A percentile compares a stretch with the other conserved stretches of the same genome.
phyloP scores from a whole-genome alignment of 2,888 invertebrate species.

The Ellobium chinense region DNA sequence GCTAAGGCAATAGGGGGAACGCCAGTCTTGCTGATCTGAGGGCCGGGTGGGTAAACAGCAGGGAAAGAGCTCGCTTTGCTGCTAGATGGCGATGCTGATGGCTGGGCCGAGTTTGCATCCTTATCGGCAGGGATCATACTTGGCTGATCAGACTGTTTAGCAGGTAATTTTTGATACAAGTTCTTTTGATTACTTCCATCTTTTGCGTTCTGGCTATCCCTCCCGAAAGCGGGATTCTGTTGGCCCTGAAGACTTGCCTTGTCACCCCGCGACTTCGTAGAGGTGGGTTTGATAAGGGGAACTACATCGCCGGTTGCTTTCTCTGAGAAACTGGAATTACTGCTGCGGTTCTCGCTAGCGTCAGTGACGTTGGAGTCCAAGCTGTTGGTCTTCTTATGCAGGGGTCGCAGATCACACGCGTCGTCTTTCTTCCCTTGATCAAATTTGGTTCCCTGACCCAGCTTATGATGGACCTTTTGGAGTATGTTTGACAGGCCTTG shows the following conservation, averaged over 20 bases:
- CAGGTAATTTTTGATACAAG: not conserved
- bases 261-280: not conserved
- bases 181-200: not conserved
- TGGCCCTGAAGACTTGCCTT: not conserved
- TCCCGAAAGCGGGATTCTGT: not conserved
- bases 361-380: not conserved
- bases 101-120: not conserved
- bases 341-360: not conserved
- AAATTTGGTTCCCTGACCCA: not conserved
- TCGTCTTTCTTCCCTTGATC: not conserved
- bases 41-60: not conserved
- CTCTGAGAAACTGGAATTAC: slow-evolving; percentile 20
- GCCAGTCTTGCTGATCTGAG: slow-evolving; percentile 30
- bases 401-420: not conserved
- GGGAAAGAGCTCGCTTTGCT: not conserved
- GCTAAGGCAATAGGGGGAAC: slow-evolving; percentile 33
- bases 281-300: slow-evolving; percentile 10
- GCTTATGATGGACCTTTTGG: not conserved
- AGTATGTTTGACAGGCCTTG: not conserved
- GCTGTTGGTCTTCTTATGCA: not conserved
- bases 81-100: not conserved
- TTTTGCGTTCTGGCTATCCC: not conserved
- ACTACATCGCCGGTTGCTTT: not conserved
- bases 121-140: not conserved
- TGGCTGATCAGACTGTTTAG: not conserved